Conservation (phyloP, 2,888 invertebrate genomes). For the Calameuta filiformis region DNA sequence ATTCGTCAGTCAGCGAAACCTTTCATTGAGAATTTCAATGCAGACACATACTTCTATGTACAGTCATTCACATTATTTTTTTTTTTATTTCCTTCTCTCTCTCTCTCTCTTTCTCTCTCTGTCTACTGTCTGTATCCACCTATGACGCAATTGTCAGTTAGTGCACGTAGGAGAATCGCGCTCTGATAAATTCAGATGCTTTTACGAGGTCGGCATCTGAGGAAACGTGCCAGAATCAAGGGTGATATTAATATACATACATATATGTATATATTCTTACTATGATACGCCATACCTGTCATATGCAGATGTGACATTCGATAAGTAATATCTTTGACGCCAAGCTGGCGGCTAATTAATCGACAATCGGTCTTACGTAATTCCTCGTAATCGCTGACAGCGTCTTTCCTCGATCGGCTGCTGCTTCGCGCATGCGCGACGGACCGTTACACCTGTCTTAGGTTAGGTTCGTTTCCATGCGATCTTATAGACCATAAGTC, state of each 20-base stretch:
- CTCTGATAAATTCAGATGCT: neutral
- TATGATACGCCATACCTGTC: too few relatives aligned
- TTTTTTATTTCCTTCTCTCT: too few relatives aligned
- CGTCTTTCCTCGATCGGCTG: neutral
- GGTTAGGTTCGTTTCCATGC: neutral
- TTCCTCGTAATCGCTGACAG: neutral
- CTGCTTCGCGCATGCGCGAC: neutral
- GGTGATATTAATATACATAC: too few relatives aligned
- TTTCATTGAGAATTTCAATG: constrained; percentile 37
- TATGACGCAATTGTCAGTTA: neutral
- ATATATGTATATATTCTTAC: too few relatives aligned
- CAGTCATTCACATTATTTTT: too few relatives aligned
- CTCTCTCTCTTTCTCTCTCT: too few relatives aligned
- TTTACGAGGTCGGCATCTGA: neutral
- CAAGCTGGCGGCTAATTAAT: neutral
- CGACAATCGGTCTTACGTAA: neutral
- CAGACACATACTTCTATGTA: neutral
- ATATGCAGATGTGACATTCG: too few relatives aligned
- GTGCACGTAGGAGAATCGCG: neutral
- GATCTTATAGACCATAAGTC: neutral
- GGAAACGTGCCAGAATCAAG: neutral
- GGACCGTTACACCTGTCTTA: neutral
- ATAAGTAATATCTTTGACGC: neutral
- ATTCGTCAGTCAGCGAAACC: constrained; percentile 34
- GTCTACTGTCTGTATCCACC: neutral